phyloP scores from a whole-genome alignment of 2,797 vertebrate genomes.

The Premnoplex brunnescens region DNA sequence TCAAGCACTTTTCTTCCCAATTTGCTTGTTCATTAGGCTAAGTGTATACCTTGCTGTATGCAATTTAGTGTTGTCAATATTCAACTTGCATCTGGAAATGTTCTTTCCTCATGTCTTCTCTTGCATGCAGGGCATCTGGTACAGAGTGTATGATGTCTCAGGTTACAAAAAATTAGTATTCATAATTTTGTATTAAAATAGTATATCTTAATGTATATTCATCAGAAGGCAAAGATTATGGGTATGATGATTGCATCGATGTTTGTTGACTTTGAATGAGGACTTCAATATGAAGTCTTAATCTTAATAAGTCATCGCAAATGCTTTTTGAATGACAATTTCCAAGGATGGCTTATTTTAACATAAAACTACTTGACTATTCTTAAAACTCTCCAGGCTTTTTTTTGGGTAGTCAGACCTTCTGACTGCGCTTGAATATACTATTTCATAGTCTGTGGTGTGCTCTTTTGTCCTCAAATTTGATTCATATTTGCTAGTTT shows the following conservation, averaged over 20 bases:
- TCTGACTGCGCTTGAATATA: background rate
- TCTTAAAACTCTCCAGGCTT: background rate
- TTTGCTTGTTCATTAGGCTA: background rate
- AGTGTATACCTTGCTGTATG: fast-evolving
- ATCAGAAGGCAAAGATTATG: background rate
- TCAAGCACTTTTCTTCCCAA: background rate
- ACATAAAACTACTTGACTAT: background rate
- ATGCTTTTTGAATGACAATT: background rate
- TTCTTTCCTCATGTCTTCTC: background rate
- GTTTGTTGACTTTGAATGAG: slow-evolving; percentile 1
- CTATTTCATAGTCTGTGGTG: background rate
- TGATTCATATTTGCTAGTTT: background rate
- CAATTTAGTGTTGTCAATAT: background rate
- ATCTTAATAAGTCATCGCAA: background rate
- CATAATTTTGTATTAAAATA: background rate
- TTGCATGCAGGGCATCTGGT: background rate
- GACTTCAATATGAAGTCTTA: background rate
- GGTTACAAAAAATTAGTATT: background rate
- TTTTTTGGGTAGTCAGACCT: background rate
- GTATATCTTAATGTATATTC: background rate
- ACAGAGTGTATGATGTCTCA: background rate
- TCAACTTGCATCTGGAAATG: background rate
- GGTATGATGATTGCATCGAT: background rate
- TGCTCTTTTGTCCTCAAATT: background rate
- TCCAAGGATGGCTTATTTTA: background rate